phyloP scores from a whole-genome alignment of 2,113 vertebrate genomes.

The Probosciger aterrimus region DNA sequence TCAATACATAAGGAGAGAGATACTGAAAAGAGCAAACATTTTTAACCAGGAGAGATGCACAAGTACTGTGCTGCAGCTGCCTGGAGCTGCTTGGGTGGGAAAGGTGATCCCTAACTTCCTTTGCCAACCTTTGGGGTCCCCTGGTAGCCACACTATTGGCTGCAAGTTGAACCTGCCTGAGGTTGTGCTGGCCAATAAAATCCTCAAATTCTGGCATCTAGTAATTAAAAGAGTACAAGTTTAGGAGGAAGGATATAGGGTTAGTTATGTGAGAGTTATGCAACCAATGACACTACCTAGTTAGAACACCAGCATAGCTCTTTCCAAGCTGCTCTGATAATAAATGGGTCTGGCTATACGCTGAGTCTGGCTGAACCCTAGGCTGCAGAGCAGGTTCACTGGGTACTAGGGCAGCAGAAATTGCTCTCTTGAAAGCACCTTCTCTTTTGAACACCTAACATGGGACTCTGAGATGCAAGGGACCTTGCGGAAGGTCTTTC shows the following conservation, averaged over 20 bases:
- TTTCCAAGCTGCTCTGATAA: neutral
- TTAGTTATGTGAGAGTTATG: neutral
- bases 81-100: neutral
- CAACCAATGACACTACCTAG: neutral
- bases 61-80: neutral
- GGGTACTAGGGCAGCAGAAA: neutral
- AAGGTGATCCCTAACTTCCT: neutral
- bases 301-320: neutral
- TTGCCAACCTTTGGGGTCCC: neutral
- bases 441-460: neutral
- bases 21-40: neutral
- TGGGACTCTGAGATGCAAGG: neutral
- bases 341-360: neutral
- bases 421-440: neutral
- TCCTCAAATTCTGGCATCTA: neutral
- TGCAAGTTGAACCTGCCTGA: neutral
- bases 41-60: neutral
- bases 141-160: neutral
- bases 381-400: neutral
- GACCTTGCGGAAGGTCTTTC: neutral
- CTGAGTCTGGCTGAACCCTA: neutral
- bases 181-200: neutral
- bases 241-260: neutral
- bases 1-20: neutral
- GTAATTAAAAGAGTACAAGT: rapidly evolving